These are phyloP conservation scores for Acrocera orbiculus DNA, from an alignment of 2,888 invertebrate species.

Conservation along the genomic window DNA sequence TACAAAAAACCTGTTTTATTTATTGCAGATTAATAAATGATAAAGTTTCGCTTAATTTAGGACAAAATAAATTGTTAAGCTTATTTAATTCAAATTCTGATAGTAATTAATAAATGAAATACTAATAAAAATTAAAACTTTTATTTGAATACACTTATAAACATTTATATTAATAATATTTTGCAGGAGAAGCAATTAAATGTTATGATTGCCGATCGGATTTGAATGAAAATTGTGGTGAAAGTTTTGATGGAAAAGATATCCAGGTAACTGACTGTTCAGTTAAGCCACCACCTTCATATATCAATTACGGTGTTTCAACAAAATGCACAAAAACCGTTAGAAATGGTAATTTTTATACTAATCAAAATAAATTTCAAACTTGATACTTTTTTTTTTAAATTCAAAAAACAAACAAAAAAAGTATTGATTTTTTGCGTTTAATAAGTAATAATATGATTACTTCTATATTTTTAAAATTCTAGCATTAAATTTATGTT, in stretches of 20 bases:
- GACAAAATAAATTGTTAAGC: no score
- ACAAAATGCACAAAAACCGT: slow-evolving; percentile 3
- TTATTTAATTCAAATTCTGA: no score
- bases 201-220: slow-evolving; percentile 27
- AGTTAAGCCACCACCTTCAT: not conserved
- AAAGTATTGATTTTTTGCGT: no score
- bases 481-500: not conserved
- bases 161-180: not conserved
- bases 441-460: no score
- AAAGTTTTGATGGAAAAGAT: slow-evolving; percentile 16
- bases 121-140: no score
- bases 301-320: not conserved
- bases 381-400: not conserved
- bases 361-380: not conserved
- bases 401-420: no score
- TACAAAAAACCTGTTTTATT: no score
- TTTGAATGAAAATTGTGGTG: slow-evolving; percentile 22
- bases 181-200: slow-evolving; percentile 23
- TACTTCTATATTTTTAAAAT: no score
- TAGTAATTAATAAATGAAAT: no score
- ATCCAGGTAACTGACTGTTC: not conserved
- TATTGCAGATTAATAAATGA: no score
- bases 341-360: not conserved
- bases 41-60: no score
- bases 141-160: no score